Evolutionary conservation across 2,797 vertebrate species (phyloP), one percentile per base, ranked within the genome.

Genomic region (Microctenopoma steveboyesi): DNA sequence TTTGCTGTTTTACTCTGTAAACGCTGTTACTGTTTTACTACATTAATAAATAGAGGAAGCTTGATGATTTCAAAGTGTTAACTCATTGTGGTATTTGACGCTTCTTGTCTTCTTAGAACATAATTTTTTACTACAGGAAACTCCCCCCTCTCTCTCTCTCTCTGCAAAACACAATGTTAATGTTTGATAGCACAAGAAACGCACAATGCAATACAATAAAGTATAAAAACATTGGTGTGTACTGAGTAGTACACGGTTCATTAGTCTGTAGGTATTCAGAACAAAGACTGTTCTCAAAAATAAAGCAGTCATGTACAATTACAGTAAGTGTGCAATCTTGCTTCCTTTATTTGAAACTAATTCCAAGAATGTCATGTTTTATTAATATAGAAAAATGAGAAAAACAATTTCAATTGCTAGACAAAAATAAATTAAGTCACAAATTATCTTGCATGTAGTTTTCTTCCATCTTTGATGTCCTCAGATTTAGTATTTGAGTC

Each of bases 391-490:
- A 54, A 9, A 37, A 61, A 12, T 72, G 54, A 56, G 65, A 79
- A 78, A 69, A 62, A 33, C 40, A 47, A 28, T 10, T 27, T 22
- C 35, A 14, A 25, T 30, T 71, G 69, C 67, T 46, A 43, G 8
- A 22, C 22, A 22, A 22, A 22, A 22, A 22, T 22, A 22, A 22
- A 22, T 22, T 22, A 22, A 22, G 22, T 22, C 22, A 22, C 22
- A 22, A 22, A 22, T 22, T 65, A 76, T 82, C 64, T 7, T 77
- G 59, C 43, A 27, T 60, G 39, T 75, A 25, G 11, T 45, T 65
- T 76, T 8, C 74, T 54, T 59, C 46, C 51, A 64, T 47, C 27
- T 87, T 69, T 86, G 72, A 79, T 72, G 85, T 89, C 85, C 72
- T 37, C 43, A 79, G 60, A 63, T 60, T 43, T 4, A 60, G 12